Percentiles rank a stretch among this genome's conserved stretches.
These are phyloP conservation scores for Tolmerus cingulatus DNA, from an alignment of 2,888 invertebrate species.

Conservation along the genomic window DNA sequence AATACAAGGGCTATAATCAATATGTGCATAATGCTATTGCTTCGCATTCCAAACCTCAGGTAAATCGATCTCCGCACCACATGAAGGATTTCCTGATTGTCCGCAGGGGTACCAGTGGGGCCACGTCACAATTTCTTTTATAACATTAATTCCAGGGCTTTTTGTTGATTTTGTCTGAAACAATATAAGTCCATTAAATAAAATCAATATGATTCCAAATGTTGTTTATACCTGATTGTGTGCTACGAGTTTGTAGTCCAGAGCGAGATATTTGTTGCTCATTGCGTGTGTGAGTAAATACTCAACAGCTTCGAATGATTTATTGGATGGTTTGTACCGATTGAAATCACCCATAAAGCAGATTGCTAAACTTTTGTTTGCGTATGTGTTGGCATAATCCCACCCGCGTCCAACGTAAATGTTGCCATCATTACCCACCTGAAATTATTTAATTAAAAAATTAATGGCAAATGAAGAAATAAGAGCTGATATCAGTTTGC, in stretches of 20 bases:
- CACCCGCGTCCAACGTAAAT: constrained; percentile 67
- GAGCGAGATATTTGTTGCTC: constrained; percentile 60
- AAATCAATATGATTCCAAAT: neutral
- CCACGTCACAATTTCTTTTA: constrained; percentile 64
- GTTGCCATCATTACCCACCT: constrained; percentile 68
- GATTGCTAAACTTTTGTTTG: constrained; percentile 64
- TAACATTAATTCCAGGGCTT: constrained; percentile 67
- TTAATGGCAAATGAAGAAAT: neutral
- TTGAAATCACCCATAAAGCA: constrained; percentile 66
- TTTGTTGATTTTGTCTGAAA: constrained; percentile 60
- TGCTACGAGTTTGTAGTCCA: constrained; percentile 65
- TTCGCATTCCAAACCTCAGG: constrained; percentile 54
- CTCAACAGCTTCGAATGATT: constrained; percentile 64
- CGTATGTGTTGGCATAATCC: constrained; percentile 66
- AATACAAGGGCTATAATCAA: neutral
- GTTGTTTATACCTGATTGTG: constrained; percentile 64
- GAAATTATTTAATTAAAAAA: constrained; percentile 25
- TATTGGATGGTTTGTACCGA: constrained; percentile 59
- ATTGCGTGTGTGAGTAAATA: constrained; percentile 63
- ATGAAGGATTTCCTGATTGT: constrained; percentile 53
- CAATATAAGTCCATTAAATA: neutral
- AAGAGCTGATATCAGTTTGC: constrained; percentile 10
- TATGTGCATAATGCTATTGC: constrained; percentile 13
- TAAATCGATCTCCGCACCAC: constrained; percentile 59
- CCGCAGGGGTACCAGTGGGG: constrained; percentile 63